A percentile compares a stretch with the other conserved stretches of the same genome.
Evolutionary conservation across 2,113 vertebrate species (phyloP).

Genomic region (Capreolus pygargus): DNA sequence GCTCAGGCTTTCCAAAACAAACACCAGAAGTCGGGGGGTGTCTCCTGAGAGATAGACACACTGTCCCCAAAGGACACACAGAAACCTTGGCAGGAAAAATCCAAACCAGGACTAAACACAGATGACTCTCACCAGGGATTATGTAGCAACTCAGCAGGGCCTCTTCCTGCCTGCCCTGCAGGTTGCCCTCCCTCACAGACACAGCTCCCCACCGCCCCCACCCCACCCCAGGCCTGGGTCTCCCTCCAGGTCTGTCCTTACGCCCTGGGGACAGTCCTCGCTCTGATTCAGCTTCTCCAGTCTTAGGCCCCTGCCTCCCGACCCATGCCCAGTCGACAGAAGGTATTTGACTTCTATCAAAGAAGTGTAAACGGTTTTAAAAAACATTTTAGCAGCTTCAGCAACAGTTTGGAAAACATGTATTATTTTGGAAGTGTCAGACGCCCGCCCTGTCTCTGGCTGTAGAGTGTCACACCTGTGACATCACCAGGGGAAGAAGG

Average conservation of each 20-base stretch:
- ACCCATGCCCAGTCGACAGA: neutral
- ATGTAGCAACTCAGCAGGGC: neutral
- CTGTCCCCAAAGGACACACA: neutral
- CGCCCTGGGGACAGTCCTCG: neutral
- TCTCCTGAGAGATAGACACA: neutral
- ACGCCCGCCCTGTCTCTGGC: neutral
- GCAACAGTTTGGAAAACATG: slow-evolving; percentile 64
- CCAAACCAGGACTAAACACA: neutral
- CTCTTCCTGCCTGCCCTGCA: neutral
- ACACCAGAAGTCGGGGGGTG: neutral
- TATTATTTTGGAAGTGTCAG: slow-evolving; percentile 53
- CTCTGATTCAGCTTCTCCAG: neutral
- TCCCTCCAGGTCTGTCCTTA: neutral
- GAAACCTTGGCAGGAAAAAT: neutral
- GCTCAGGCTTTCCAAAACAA: neutral
- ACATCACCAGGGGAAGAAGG: neutral
- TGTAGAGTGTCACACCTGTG: slow-evolving; percentile 52
- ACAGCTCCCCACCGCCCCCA: neutral
- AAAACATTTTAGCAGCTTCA: slow-evolving; percentile 58
- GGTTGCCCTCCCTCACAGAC: neutral
- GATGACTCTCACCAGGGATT: neutral
- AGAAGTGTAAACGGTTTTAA: slow-evolving; percentile 24
- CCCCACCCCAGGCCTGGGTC: neutral
- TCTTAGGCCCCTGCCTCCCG: neutral
- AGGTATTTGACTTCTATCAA: slow-evolving; percentile 55